phyloP scores from a whole-genome alignment of 1,140 invertebrate genomes.

The Habropoda laboriosa region DNA sequence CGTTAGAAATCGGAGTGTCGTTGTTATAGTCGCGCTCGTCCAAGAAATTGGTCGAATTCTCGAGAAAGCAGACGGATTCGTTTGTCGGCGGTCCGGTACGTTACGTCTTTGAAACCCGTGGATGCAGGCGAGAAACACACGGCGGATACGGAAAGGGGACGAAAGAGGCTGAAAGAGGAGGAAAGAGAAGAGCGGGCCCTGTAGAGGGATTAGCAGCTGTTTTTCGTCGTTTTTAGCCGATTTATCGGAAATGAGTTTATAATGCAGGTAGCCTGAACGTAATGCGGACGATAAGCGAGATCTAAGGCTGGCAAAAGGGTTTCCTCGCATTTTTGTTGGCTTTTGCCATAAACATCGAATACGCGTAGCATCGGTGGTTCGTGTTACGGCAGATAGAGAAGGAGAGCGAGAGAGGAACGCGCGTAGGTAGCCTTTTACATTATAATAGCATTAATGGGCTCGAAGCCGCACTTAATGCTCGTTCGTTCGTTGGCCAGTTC shows the following conservation, averaged over 20 bases:
- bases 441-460: conserved; percentile 71
- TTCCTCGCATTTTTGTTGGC: conserved; percentile 46
- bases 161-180: not conserved
- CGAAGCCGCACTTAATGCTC: conserved; percentile 64
- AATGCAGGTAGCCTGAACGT: conserved; percentile 70
- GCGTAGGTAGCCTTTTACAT: conserved; percentile 68
- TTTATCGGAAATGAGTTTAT: conserved; percentile 76
- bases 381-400: conserved; percentile 18
- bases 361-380: conserved; percentile 24
- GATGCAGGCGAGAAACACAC: conserved; percentile 18
- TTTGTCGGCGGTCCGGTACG: not conserved
- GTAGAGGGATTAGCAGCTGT: conserved; percentile 57
- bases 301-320: conserved; percentile 51
- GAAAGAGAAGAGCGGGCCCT: conserved; percentile 46
- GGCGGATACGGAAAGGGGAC: conserved; percentile 28
- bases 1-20: not conserved
- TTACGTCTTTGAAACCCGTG: not conserved
- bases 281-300: conserved; percentile 70
- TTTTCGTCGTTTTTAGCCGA: conserved; percentile 72
- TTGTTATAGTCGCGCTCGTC: not conserved
- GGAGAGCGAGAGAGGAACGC: conserved; percentile 9
- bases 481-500: conserved; percentile 58
- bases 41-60: not conserved
- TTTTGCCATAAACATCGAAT: conserved; percentile 32
- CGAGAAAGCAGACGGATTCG: no score